Conservation (phyloP, 1,140 invertebrate genomes). For the Planococcus citri region DNA sequence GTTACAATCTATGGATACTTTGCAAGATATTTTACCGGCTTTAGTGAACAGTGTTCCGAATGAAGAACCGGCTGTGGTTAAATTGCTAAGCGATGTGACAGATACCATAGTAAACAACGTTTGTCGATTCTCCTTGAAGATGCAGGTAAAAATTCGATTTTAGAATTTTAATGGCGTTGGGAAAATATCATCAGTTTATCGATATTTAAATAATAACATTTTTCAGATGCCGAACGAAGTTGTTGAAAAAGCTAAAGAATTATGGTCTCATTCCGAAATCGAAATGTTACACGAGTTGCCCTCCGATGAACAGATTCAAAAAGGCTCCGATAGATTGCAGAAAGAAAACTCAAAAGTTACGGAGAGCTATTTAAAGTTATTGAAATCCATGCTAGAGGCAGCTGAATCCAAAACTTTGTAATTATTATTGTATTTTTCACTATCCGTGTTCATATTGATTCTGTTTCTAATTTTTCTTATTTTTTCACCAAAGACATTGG, state of each 20-base stretch:
- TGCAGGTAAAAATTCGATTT: constrained; percentile 21
- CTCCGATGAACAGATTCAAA: constrained; percentile 33
- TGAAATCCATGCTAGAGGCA: constrained; percentile 47
- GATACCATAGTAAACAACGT: constrained; percentile 40
- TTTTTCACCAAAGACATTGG: constrained; percentile 57
- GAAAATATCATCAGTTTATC: too few species aligned
- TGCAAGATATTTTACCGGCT: constrained; percentile 59
- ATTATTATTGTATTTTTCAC: background rate
- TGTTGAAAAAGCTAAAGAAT: background rate
- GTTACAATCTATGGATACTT: constrained; percentile 30
- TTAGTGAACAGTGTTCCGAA: constrained; percentile 56
- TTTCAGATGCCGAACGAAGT: background rate
- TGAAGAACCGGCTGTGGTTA: constrained; percentile 67
- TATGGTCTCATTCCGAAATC: background rate
- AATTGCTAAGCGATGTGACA: constrained; percentile 49
- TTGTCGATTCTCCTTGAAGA: constrained; percentile 44
- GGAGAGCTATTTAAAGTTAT: constrained; percentile 44
- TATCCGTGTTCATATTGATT: constrained; percentile 12
- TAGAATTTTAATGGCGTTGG: too few species aligned
- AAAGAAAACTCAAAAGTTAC: constrained; percentile 38
- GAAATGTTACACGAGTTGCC: constrained; percentile 26
- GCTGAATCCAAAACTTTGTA: constrained; percentile 54
- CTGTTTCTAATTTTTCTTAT: constrained; percentile 20
- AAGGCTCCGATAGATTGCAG: constrained; percentile 35
- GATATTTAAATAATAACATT: too few species aligned